Base-by-base conservation (phyloP, 1,140 invertebrate species). In the Heliothis subflexa region DNA sequence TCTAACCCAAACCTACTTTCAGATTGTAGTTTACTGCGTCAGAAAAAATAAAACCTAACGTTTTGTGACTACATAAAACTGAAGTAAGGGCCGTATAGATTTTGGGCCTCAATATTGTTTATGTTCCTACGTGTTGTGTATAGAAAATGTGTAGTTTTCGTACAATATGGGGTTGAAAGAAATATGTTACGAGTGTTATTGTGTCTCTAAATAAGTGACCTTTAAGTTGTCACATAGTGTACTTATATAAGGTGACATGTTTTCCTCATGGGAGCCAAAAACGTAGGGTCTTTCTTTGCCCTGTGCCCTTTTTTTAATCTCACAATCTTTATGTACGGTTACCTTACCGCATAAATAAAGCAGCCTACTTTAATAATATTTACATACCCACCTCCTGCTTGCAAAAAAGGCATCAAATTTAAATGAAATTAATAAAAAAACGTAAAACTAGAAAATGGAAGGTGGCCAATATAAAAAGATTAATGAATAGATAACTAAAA, bases 21-120 rank as follows among this genome's bases (percentile, higher is more conserved):
- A 78, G 40, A 72, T 78, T 72, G 78, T 80, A 80, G 75, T 40
- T 55, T 57, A 72, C 52, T 72, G 70, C 70, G 28, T 72, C 52
- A 40, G 47, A 70, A 57, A 72, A 72, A 72, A 72, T 72, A 72
- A 72, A 72, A 72, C 70, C 70, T 57, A 72, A 40, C 47, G 70
- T 57, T 57, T 72, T 72, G 52, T 45, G 70, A 72, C 70, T 57
- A 57, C 52, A 57, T 72, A 72, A 72, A 72, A 21, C 70, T 47
- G 70, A 55, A 40, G 16, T 13, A 57, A 57, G n/a, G 16, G 33
- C 12, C 14, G 70, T 72, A 72, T 72, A 45, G 70, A 72, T 45
- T 72, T 70, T 57, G 52, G 33, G 21, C 70, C 70, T 57, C 52
- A 33, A 21, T 55, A 72, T 72, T 45, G 45, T 66, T 66, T 66